These are phyloP conservation scores for Enteromius mattozi DNA, from an alignment of 2,797 vertebrate genomes.

Conservation along the genomic window DNA sequence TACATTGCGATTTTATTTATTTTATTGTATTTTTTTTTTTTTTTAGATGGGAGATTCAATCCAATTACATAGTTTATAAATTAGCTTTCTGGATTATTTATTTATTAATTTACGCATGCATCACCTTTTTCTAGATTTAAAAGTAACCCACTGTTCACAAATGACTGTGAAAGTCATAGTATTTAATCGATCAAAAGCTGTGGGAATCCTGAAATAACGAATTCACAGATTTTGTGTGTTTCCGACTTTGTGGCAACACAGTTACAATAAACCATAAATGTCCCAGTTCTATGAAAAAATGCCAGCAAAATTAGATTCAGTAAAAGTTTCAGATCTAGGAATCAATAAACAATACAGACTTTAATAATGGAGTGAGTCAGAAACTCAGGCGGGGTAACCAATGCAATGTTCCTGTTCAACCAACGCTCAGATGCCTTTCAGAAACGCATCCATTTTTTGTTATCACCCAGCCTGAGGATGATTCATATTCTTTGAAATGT, in stretches of 20 bases:
- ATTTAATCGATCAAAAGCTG: not conserved
- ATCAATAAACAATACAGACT: constrained; percentile 42
- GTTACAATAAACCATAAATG: constrained; percentile 46
- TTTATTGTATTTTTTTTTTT: not conserved
- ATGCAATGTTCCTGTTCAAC: constrained; percentile 12
- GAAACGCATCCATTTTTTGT: constrained; percentile 59
- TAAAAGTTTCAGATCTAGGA: constrained; percentile 13
- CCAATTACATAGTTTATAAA: not conserved
- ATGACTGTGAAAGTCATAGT: not conserved
- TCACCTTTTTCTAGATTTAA: not conserved
- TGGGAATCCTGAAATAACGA: not conserved
- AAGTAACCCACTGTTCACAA: not conserved
- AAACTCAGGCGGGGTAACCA: constrained; percentile 25
- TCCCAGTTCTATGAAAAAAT: not conserved
- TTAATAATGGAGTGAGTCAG: constrained; percentile 45
- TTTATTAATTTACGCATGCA: too few species aligned
- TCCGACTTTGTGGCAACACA: not conserved
- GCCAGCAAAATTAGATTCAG: constrained; percentile 19
- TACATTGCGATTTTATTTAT: too few species aligned
- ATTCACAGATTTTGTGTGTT: not conserved
- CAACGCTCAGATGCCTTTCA: constrained; percentile 25
- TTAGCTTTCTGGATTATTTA: not conserved
- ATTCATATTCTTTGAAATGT: constrained; percentile 69
- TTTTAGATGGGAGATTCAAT: not conserved
- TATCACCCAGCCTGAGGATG: constrained; percentile 66